These are phyloP conservation scores for Pterostichus niger DNA, from an alignment of 2,888 invertebrate genomes.

Conservation along the genomic window DNA sequence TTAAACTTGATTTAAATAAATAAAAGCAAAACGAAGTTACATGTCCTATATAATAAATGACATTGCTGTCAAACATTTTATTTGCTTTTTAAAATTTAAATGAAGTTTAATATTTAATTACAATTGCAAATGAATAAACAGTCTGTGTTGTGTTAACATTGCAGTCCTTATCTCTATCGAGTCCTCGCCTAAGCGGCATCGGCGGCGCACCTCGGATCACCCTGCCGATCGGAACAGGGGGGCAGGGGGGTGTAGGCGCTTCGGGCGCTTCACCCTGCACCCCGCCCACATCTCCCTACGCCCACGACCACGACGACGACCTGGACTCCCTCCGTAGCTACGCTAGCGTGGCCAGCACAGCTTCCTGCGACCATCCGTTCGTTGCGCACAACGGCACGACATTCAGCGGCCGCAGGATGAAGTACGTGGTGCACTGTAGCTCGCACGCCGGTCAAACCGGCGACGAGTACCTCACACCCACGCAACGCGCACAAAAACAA, in stretches of 20 bases:
- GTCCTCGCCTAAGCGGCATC: constrained; percentile 70
- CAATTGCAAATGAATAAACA: background rate
- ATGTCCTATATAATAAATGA: too few species aligned
- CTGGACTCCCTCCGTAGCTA: constrained; percentile 88
- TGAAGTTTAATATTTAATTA: too few species aligned
- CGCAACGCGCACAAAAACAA: constrained; percentile 90
- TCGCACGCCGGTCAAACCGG: constrained; percentile 87
- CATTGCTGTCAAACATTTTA: too few species aligned
- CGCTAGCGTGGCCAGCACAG: constrained; percentile 88
- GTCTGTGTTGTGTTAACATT: constrained; percentile 22
- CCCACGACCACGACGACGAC: constrained; percentile 79
- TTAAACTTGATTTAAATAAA: too few species aligned
- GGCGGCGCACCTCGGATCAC: background rate
- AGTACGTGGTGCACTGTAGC: constrained; percentile 91
- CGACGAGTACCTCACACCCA: constrained; percentile 92
- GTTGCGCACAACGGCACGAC: constrained; percentile 85
- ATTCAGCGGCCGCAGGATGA: constrained; percentile 78
- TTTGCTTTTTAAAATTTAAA: too few species aligned
- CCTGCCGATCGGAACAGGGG: constrained; percentile 21
- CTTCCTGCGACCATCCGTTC: constrained; percentile 90
- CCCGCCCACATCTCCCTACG: constrained; percentile 72
- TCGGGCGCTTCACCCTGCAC: constrained; percentile 72
- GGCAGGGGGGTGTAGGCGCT: background rate
- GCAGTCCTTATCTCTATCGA: constrained; percentile 75
- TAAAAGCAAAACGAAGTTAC: too few species aligned